Evolutionary conservation across 2,888 invertebrate genomes (phyloP), one percentile per base, ranked within the genome.

Genomic region (Sinohyriopsis cumingii): DNA sequence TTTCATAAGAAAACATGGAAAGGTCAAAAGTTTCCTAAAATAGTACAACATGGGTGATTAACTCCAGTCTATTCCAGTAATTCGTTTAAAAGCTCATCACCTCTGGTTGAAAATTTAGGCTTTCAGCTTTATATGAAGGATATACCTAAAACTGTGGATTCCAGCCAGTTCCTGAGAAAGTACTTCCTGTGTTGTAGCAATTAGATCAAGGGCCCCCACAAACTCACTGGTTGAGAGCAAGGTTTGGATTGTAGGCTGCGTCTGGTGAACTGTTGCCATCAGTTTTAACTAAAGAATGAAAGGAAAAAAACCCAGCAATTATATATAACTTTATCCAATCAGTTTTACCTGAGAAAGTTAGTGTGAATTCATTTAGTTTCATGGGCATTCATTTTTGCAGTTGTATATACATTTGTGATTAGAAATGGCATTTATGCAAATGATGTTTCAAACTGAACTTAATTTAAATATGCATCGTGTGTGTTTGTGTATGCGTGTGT

Each of bases 261-360:
- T 98, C 91, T 99, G 98, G 89, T 98, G 95, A 15, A 99, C 97
- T 5, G 97, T 97, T 12, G 95, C 94, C 94, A 99, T 98, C 71
- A 98, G 91, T 87, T 96, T 96, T 62, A 98, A 91, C 92, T 92
- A 82, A 12, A 72, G 18, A 61, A 68, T 33, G 15, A 57, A 55
- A 19, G 24, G 6, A 33, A 45, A 19, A 65, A n/a, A 66, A 62
- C 19, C 7, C n/a, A 1, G 24, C 3, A 12, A 24, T 25, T 24
- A 61, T n/a, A 28, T 24, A 19, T 12, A n/a, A 25, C 45, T 45
- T 45, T 45, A 45, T 0, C 24, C 15, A 22, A 15, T 22, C 12
- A 59, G 22, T 59, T 59, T 59, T 59, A 12, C 15, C 59, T 59
- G 59, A 59, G 24, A 22, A 7, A 3, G 9, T 0, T 19, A 19